Evolutionary conservation across 2,888 invertebrate genomes (phyloP), one percentile per base, ranked within the genome.

Genomic region (Oscheius sp.): DNA sequence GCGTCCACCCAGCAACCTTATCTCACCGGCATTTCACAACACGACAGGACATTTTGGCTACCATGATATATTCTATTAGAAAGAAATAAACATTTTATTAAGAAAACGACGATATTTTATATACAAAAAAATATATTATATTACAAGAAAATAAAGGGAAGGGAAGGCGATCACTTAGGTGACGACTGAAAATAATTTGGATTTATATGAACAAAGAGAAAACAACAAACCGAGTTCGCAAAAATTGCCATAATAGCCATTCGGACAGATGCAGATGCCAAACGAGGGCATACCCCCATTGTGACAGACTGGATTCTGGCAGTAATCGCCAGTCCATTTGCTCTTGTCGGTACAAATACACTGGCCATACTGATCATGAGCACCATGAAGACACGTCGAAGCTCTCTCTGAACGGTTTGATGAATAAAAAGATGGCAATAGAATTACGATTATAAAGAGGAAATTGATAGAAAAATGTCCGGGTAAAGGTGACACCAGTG

Each of bases 231-330:
- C n/a, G 21, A 23, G 16, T 41, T 80, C 78, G 61, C 80, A 80
- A 43, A 72, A 80, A 23, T 74, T 43, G 43, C 80, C 80, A 58
- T 78, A 78, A 45, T 76, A 80, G 3, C 77, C 78, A 43, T 78
- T 78, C 0, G 63, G 66, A 69, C 80, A 80, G 21, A 78, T 78
- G 56, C 80, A 80, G 0, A 77, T 23, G 45, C 80, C 80, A 41
- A 72, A 77, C 0, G 77, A 74, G 1, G 74, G 43, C 0, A 71
- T 52, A 64, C 78, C 80, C 41, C 80, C 80, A 52, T 80, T 77
- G 52, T 75, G 63, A 46, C 80, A 80, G 3, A 53, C 55, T 68
- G 58, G 68, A 1, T 21, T 27, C 9, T 45, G 18, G 23, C 73
- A 68, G 25, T 41, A 68, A 21, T 56, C 27, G 16, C 68, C 73